Evolutionary conservation across 2,888 invertebrate genomes (phyloP).

Genomic region (Dusona sp.): DNA sequence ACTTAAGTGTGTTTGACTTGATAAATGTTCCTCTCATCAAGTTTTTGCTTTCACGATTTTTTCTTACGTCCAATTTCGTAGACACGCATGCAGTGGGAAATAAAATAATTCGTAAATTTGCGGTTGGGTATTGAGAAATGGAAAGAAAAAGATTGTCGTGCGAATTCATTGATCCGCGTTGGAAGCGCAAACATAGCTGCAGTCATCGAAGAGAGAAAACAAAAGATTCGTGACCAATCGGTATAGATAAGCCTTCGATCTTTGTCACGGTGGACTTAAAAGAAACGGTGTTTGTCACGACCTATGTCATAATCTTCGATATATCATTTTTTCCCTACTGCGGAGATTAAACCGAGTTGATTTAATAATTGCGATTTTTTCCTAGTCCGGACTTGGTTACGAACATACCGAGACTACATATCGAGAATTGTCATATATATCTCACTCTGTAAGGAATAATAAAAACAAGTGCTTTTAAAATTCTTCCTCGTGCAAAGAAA

Average conservation of each 20-base stretch:
- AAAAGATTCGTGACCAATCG: slow-evolving; percentile 10
- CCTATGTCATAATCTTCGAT: neutral
- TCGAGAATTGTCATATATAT: neutral
- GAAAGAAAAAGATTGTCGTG: neutral
- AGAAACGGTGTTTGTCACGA: neutral
- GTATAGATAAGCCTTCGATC: neutral
- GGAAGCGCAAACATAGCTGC: neutral
- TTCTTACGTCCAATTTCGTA: neutral
- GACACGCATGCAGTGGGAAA: neutral
- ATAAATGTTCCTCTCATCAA: neutral
- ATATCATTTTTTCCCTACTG: neutral
- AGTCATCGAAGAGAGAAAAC: neutral
- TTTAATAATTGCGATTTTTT: neutral
- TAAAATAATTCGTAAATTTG: neutral
- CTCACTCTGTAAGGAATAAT: neutral
- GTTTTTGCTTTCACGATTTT: neutral
- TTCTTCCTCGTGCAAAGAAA: neutral
- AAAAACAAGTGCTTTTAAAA: neutral
- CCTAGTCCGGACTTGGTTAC: neutral
- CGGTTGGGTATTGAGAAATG: neutral
- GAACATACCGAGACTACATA: neutral
- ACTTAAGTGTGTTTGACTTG: no score
- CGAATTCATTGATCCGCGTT: neutral
- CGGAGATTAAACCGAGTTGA: neutral
- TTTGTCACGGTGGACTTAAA: neutral